Evolutionary conservation across 2,797 vertebrate species (phyloP).

Genomic region (Rhynchotus rufescens): DNA sequence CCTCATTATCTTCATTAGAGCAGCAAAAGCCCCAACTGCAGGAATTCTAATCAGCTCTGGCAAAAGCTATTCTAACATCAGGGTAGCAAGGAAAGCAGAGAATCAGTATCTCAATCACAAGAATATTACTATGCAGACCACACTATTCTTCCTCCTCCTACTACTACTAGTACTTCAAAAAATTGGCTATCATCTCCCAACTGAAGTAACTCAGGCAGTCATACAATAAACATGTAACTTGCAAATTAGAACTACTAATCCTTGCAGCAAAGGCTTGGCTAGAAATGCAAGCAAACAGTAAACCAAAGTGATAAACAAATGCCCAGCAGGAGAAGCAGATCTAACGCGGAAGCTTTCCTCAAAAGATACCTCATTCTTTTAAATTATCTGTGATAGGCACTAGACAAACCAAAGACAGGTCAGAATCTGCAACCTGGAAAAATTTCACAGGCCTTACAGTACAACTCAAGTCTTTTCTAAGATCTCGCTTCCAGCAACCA

Average conservation of each 20-base stretch:
- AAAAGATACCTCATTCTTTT: background rate
- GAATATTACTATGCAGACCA: background rate
- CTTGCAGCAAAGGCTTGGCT: background rate
- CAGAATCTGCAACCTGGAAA: background rate
- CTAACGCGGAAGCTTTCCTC: background rate
- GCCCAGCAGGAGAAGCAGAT: background rate
- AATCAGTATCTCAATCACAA: slow-evolving; percentile 16
- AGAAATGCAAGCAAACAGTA: background rate
- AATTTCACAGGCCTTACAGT: background rate
- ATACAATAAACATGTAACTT: background rate
- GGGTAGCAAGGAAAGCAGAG: background rate
- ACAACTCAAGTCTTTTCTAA: background rate
- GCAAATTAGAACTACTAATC: slow-evolving; percentile 21
- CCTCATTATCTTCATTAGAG: slow-evolving; percentile 5
- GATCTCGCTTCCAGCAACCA: background rate
- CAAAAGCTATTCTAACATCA: slow-evolving; percentile 1
- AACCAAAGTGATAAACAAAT: slow-evolving; percentile 9
- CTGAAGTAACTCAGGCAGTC: background rate
- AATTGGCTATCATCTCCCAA: background rate
- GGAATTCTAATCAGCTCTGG: background rate
- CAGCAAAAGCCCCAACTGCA: background rate
- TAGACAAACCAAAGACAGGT: background rate
- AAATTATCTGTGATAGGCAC: background rate
- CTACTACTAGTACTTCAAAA: background rate
- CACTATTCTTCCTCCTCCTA: background rate